These are phyloP conservation scores for Carettochelys insculpta DNA, from an alignment of 2,113 vertebrate species.

Conservation along the genomic window DNA sequence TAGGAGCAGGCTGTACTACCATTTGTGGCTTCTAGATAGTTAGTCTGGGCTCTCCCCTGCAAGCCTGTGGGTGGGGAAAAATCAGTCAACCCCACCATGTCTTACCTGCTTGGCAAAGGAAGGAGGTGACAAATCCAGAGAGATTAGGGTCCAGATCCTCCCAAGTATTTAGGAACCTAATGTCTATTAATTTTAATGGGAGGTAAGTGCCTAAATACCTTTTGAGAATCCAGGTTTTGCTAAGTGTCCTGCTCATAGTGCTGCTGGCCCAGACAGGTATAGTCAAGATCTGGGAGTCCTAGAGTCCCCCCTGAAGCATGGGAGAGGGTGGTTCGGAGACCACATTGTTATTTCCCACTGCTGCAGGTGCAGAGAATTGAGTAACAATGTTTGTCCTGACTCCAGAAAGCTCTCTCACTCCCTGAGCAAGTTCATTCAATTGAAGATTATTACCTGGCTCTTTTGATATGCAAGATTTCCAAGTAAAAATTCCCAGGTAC, in stretches of 20 bases:
- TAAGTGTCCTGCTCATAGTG: not conserved
- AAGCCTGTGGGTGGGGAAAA: no score
- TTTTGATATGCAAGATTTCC: not conserved
- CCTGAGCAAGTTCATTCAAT: slow-evolving; percentile 42
- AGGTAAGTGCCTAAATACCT: not conserved
- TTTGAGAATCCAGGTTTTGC: not conserved
- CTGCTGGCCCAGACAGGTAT: rapidly evolving
- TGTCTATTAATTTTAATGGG: not conserved
- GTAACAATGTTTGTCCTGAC: slow-evolving; percentile 49
- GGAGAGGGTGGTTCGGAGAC: not conserved
- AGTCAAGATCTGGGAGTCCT: rapidly evolving
- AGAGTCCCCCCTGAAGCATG: not conserved
- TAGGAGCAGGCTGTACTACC: no score
- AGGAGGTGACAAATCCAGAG: rapidly evolving
- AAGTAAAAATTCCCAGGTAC: slow-evolving; percentile 52
- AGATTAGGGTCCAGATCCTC: rapidly evolving
- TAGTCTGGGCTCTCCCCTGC: no score
- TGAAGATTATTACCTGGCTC: slow-evolving; percentile 52
- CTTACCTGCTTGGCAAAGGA: not conserved
- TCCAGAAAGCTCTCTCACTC: slow-evolving; percentile 55
- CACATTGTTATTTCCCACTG: not conserved
- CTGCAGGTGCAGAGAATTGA: slow-evolving; percentile 38
- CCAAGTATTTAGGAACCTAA: not conserved
- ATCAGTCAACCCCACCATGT: no score
- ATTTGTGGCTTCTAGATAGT: no score